Evolutionary conservation across 2,113 vertebrate species (phyloP), one percentile per base, ranked within the genome.

Genomic region (Boleophthalmus pectinirostris): DNA sequence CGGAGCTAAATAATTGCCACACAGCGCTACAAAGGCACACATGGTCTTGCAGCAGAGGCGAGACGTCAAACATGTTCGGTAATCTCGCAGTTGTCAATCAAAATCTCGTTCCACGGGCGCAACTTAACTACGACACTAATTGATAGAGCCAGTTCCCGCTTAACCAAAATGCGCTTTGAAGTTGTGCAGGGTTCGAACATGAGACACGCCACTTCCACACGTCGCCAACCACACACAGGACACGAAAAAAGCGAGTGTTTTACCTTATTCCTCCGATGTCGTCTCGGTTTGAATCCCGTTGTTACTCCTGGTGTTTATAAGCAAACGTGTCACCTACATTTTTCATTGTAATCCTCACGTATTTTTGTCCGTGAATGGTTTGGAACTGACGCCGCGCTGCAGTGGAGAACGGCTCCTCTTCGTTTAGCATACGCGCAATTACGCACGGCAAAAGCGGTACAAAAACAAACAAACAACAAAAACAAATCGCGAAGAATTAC

Each of bases 341-440:
- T 84, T 82, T 85, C 87, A 89, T 89, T 87, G 86, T 89, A 87
- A 90, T 77, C 75, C 87, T 77, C 79, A 67, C 71, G 68, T 83
- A 72, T 61, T 16, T 16, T 29, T 7, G 73, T 71, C 21, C 23
- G 73, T 18, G 65, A 56, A 38, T 38, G 61, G 61, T 64, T 35
- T 13, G n/a, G 61, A 64, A 25, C 5, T 24, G 21, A 25, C 58
- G 76, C 84, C 85, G 86, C 87, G 81, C 82, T 69, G 79, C 38
- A 43, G 53, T 77, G 82, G 67, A 43, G 77, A 70, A 43, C 49
- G 63, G 13, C 8, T 25, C 35, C 57, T 46, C 29, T 56, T 23
- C 35, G 47, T 66, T 49, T 68, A 57, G 61, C 7, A 46, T 25
- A 68, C 8, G 51, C 38, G 49, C 35, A 61, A 33, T 61, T 58